Percentiles rank a stretch among this genome's conserved stretches.
These are phyloP conservation scores for Carduelis carduelis DNA, from an alignment of 2,797 vertebrate species.

Conservation along the genomic window DNA sequence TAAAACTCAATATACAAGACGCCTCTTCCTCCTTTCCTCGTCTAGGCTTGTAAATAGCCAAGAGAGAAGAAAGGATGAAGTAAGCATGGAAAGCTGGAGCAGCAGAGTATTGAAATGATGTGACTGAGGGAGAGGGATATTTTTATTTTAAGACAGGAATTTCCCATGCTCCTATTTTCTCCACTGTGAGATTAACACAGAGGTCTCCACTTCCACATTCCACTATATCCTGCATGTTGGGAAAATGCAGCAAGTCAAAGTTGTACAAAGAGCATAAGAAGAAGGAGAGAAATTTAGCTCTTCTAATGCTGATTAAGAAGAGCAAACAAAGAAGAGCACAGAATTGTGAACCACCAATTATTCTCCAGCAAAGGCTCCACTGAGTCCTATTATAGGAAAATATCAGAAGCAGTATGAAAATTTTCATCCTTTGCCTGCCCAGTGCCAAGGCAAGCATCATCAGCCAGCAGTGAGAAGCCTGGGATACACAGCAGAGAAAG, in stretches of 20 bases:
- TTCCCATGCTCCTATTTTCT: background rate
- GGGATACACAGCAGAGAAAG: background rate
- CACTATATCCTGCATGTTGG: background rate
- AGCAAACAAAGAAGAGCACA: conserved; percentile 5
- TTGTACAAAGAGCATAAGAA: background rate
- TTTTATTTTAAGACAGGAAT: background rate
- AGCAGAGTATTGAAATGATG: background rate
- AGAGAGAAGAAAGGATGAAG: background rate
- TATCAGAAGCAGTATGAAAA: background rate
- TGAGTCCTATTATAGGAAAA: background rate
- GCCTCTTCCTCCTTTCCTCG: background rate
- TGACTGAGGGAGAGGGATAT: background rate
- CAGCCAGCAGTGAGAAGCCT: background rate
- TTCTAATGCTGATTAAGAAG: background rate
- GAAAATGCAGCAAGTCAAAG: background rate
- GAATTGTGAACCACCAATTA: background rate
- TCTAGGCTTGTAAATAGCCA: background rate
- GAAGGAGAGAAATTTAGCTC: background rate
- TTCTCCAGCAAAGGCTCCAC: background rate
- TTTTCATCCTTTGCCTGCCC: background rate
- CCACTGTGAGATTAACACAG: background rate
- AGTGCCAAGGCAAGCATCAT: background rate
- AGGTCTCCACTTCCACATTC: background rate
- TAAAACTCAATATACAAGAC: background rate
- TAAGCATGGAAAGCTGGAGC: background rate